A percentile compares a stretch with the other conserved stretches of the same genome.
Conservation (phyloP, 1,140 invertebrate genomes). For the Drosophila grimshawi region DNA sequence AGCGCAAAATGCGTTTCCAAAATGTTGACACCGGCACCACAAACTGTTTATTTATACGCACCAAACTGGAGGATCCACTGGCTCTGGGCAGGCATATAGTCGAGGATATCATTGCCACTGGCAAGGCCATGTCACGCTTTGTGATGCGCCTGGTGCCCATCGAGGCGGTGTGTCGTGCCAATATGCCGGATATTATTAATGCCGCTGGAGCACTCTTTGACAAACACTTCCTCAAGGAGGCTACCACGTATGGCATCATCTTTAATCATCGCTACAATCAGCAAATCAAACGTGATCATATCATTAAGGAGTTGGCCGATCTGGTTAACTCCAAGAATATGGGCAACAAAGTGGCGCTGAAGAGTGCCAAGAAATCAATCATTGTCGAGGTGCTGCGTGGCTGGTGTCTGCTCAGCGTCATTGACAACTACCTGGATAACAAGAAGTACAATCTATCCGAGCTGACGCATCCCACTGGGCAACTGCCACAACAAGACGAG, state of each 20-base stretch:
- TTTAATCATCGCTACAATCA: slow-evolving; percentile 93
- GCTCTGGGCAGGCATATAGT: slow-evolving; percentile 89
- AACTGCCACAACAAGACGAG: slow-evolving; percentile 13
- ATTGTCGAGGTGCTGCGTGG: slow-evolving; percentile 91
- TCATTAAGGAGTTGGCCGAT: slow-evolving; percentile 90
- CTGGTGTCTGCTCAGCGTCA: slow-evolving; percentile 88
- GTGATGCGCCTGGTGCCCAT: slow-evolving; percentile 92
- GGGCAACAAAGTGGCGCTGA: slow-evolving; percentile 91
- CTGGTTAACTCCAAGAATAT: slow-evolving; percentile 88
- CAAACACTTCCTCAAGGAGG: slow-evolving; percentile 89
- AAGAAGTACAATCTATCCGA: slow-evolving; percentile 89
- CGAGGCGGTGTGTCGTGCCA: slow-evolving; percentile 91
- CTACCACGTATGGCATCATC: slow-evolving; percentile 90
- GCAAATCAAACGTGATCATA: slow-evolving; percentile 88
- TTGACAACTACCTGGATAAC: slow-evolving; percentile 88
- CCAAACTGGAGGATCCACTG: slow-evolving; percentile 90
- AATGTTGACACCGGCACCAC: slow-evolving; percentile 91
- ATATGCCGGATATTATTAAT: slow-evolving; percentile 89
- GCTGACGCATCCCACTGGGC: slow-evolving; percentile 51
- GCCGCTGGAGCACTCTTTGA: slow-evolving; percentile 89
- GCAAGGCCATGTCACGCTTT: slow-evolving; percentile 89
- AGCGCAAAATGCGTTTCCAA: slow-evolving; percentile 86
- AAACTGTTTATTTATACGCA: slow-evolving; percentile 94
- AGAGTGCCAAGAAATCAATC: slow-evolving; percentile 90
- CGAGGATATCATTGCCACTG: slow-evolving; percentile 88